phyloP scores from a whole-genome alignment of 2,113 vertebrate genomes.

The western clawed frog (Xenopus tropicalis) region UCB_Xtro_10.0 CM004443.2:206437501-206438000 shows the following conservation, averaged over 20 bases:
- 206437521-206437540: slow-evolving; percentile 81
- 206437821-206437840: too few species aligned
- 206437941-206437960: too few species aligned
- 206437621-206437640: slow-evolving; percentile 42
- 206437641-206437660: slow-evolving; percentile 49
- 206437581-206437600: slow-evolving; percentile 74
- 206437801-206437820: background rate
- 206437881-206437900: too few species aligned
- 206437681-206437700: background rate
- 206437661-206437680: slow-evolving; percentile 33
- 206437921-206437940: too few species aligned
- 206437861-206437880: too few species aligned
- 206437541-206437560: slow-evolving; percentile 78
- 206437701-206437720: background rate
- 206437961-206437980: too few species aligned
- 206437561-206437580: slow-evolving; percentile 83
- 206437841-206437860: too few species aligned
- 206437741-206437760: background rate
- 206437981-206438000: too few species aligned
- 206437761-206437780: background rate
- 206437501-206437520: slow-evolving; percentile 84
- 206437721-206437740: background rate
- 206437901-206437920: too few species aligned
- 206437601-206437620: slow-evolving; percentile 29
- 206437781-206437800: too few species aligned